Conservation (phyloP, 2,888 invertebrate species). For the Platycnemis pennipes region DNA sequence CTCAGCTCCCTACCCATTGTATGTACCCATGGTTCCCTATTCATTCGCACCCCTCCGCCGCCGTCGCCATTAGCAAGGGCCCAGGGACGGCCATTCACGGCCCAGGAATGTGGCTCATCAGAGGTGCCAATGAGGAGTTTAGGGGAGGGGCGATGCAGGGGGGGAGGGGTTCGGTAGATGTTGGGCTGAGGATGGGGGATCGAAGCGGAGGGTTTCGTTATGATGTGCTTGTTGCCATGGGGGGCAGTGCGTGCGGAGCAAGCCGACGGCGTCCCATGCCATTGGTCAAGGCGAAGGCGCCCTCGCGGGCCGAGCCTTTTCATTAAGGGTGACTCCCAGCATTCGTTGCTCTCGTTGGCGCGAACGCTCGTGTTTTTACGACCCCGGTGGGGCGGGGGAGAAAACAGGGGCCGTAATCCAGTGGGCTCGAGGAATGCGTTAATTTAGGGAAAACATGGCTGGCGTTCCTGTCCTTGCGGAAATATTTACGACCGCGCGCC, state of each 20-base stretch:
- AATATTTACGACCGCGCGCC: not conserved
- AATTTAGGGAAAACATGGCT: slow-evolving; percentile 55
- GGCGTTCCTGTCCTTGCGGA: slow-evolving; percentile 3
- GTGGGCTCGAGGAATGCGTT: slow-evolving; percentile 21
- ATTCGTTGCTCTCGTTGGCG: not conserved
- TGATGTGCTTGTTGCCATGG: slow-evolving; percentile 39
- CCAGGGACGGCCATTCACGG: not conserved
- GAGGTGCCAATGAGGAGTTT: slow-evolving; percentile 19
- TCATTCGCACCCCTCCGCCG: not conserved
- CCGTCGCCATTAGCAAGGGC: slow-evolving; percentile 36
- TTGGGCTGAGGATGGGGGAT: not conserved
- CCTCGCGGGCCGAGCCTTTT: not conserved
- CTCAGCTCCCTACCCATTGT: not conserved
- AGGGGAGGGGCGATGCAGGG: not conserved
- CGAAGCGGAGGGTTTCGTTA: slow-evolving; percentile 13
- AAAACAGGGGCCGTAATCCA: slow-evolving; percentile 23
- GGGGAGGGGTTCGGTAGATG: too few relatives aligned
- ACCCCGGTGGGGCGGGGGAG: not conserved
- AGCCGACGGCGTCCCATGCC: not conserved
- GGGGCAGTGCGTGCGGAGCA: not conserved
- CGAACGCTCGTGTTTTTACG: slow-evolving; percentile 40
- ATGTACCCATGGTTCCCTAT: slow-evolving; percentile 5
- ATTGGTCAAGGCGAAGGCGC: not conserved
- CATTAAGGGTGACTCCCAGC: slow-evolving; percentile 15
- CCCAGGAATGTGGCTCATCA: not conserved